Evolutionary conservation across 2,888 invertebrate species (phyloP).

Genomic region (Lymantria monacha): DNA sequence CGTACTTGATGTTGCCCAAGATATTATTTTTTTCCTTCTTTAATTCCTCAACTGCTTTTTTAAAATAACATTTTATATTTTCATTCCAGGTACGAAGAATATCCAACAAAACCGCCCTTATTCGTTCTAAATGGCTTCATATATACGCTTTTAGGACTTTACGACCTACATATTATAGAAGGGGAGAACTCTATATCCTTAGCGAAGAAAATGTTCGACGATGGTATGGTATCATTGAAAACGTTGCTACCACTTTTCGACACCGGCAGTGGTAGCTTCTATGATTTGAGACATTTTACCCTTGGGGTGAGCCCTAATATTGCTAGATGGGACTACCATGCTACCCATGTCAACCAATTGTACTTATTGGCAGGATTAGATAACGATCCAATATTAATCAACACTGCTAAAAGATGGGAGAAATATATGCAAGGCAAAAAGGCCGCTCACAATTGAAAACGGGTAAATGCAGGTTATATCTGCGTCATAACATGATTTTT

Average conservation of each 20-base stretch:
- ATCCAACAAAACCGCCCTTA: slow-evolving; percentile 96
- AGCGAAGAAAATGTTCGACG: slow-evolving; percentile 89
- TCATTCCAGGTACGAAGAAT: slow-evolving; percentile 94
- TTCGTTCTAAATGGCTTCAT: slow-evolving; percentile 99
- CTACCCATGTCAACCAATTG: slow-evolving; percentile 98
- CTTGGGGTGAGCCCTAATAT: slow-evolving; percentile 95
- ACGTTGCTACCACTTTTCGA: slow-evolving; percentile 95
- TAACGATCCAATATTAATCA: slow-evolving; percentile 89
- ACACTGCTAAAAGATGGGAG: slow-evolving; percentile 95
- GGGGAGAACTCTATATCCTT: slow-evolving; percentile 86
- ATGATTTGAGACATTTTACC: slow-evolving; percentile 97
- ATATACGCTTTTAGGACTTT: slow-evolving; percentile 96
- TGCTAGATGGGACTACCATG: slow-evolving; percentile 99
- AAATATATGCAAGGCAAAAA: slow-evolving; percentile 97
- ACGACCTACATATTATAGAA: slow-evolving; percentile 94
- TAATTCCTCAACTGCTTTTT: too few relatives aligned
- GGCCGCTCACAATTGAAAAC: slow-evolving; percentile 94
- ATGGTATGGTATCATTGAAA: slow-evolving; percentile 94
- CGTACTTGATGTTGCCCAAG: too few relatives aligned
- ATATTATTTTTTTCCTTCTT: too few relatives aligned
- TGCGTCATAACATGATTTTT: slow-evolving; percentile 7
- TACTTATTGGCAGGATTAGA: slow-evolving; percentile 93
- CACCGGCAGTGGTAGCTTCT: slow-evolving; percentile 96
- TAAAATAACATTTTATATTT: not conserved
- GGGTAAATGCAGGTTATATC: slow-evolving; percentile 14